A percentile compares a stretch with the other conserved stretches of the same genome.
Evolutionary conservation across 1,140 invertebrate species (phyloP).

Genomic region (Copidosoma floridanum): DNA sequence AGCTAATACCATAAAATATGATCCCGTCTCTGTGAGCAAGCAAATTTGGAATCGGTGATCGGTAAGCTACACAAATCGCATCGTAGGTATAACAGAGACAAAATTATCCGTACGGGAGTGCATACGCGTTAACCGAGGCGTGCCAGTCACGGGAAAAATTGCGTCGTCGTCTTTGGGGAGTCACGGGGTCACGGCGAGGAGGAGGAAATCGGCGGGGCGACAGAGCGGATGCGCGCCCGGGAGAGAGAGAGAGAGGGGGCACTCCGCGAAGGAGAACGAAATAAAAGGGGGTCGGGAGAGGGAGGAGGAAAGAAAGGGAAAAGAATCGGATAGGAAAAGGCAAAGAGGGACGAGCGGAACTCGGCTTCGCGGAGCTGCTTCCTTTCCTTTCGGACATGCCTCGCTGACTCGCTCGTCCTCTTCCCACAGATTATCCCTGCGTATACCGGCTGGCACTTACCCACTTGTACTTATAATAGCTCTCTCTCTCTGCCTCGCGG

Average conservation of each 20-base stretch:
- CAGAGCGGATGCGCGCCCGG: conserved; percentile 4
- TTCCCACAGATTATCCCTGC: conserved; percentile 48
- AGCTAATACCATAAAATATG: too few species aligned
- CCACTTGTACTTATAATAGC: conserved; percentile 24
- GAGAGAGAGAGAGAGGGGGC: conserved; percentile 20
- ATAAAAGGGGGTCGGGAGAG: neutral
- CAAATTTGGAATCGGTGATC: too few species aligned
- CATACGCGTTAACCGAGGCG: neutral
- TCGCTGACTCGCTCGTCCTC: conserved; percentile 45
- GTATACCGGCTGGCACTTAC: too few species aligned
- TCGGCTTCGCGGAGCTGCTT: conserved; percentile 52
- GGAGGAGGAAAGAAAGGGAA: neutral
- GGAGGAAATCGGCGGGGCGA: conserved; percentile 22
- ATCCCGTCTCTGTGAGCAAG: too few species aligned
- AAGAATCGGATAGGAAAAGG: conserved; percentile 44
- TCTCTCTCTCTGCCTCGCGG: conserved; percentile 9
- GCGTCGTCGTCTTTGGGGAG: conserved; percentile 1
- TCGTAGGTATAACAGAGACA: too few species aligned
- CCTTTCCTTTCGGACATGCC: conserved; percentile 53
- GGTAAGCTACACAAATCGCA: too few species aligned
- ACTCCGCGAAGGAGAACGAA: conserved; percentile 1
- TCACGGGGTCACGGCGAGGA: neutral
- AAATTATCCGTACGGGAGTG: too few species aligned
- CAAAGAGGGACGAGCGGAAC: conserved; percentile 51
- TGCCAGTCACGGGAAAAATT: neutral